A percentile compares a stretch with the other conserved stretches of the same genome.
phyloP scores from a whole-genome alignment of 2,113 vertebrate genomes.

The Xenotilapia flavipinnis region DNA sequence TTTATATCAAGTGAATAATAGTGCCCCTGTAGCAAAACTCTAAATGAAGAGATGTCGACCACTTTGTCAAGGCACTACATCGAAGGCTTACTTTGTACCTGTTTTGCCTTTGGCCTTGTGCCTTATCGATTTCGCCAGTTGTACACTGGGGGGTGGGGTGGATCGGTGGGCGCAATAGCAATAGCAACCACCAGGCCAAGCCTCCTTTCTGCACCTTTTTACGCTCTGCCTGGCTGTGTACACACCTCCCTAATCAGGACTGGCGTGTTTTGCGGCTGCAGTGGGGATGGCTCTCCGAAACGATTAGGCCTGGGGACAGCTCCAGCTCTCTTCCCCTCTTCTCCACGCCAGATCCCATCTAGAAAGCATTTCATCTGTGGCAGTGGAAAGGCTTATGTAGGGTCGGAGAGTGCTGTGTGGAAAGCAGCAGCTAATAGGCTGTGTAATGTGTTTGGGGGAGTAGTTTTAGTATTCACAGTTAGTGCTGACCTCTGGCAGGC shows the following conservation, averaged over 20 bases:
- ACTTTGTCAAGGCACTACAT: constrained; percentile 28
- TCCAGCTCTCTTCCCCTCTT: constrained; percentile 59
- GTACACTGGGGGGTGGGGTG: not conserved
- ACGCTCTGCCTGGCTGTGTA: constrained; percentile 36
- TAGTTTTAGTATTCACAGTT: constrained; percentile 68
- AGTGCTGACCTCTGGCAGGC: constrained; percentile 61
- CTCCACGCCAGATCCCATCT: constrained; percentile 68
- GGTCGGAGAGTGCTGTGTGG: constrained; percentile 44
- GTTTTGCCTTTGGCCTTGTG: constrained; percentile 37
- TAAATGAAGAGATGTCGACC: constrained; percentile 32
- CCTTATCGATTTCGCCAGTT: constrained; percentile 48
- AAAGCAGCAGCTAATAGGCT: constrained; percentile 70
- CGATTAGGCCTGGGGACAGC: constrained; percentile 66
- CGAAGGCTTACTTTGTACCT: constrained; percentile 8
- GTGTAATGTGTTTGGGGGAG: constrained; percentile 67
- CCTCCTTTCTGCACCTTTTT: constrained; percentile 40
- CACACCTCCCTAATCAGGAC: constrained; percentile 60
- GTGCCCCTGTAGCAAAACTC: not conserved
- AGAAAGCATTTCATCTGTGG: constrained; percentile 72
- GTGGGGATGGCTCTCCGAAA: constrained; percentile 60
- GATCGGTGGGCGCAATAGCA: not conserved
- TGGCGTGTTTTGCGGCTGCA: constrained; percentile 55
- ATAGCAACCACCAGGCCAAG: constrained; percentile 2
- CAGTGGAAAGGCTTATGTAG: constrained; percentile 46
- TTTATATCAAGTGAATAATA: constrained; percentile 16